phyloP scores from a whole-genome alignment of 2,113 vertebrate species.

The Gobio gobio region DNA sequence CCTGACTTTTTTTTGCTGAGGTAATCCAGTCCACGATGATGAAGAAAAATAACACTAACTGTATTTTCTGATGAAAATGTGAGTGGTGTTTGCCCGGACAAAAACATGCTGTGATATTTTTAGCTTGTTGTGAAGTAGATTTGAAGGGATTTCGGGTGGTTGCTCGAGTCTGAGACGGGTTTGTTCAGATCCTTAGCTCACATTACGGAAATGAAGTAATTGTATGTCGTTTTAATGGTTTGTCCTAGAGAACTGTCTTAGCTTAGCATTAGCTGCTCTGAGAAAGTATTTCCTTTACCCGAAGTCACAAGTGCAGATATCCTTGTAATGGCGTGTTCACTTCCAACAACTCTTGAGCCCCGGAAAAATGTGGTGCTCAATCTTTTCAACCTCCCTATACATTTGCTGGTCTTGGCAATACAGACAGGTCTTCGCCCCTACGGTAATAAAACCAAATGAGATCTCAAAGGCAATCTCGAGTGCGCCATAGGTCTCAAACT shows the following conservation, averaged over 20 bases:
- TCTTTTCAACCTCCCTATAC: background rate
- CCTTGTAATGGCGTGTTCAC: conserved; percentile 5
- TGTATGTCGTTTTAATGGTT: background rate
- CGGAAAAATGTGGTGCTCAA: background rate
- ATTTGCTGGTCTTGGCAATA: background rate
- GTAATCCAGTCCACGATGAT: background rate
- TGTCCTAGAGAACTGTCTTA: no score
- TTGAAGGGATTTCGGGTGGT: background rate
- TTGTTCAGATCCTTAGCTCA: background rate
- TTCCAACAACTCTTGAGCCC: conserved; percentile 7
- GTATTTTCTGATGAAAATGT: background rate
- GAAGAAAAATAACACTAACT: background rate
- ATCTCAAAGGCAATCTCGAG: conserved; percentile 1
- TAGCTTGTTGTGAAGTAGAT: background rate
- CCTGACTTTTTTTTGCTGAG: no score
- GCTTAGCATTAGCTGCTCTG: background rate
- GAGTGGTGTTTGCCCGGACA: no score
- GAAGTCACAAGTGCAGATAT: background rate
- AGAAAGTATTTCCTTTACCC: background rate
- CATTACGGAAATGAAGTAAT: background rate
- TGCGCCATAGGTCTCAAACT: background rate
- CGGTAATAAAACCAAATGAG: conserved; percentile 28
- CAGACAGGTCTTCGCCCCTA: conserved; percentile 2
- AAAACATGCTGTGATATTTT: background rate
- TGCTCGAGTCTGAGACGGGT: background rate